Base-by-base conservation (phyloP, 64 coral and sea anemone species). In the Catalaphyllia jardinei region DNA sequence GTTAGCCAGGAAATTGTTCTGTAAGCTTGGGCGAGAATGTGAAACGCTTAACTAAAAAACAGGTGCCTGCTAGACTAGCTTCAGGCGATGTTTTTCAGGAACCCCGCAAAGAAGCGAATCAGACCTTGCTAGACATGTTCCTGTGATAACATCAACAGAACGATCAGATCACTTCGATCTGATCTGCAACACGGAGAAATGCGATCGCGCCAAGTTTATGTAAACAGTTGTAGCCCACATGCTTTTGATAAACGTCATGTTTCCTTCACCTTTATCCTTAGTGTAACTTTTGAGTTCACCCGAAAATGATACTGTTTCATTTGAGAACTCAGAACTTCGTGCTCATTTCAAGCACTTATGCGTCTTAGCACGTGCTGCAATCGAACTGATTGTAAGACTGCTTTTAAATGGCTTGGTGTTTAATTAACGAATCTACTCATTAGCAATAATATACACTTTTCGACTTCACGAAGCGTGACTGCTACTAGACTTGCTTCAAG, bases 141-240 rank as follows among this genome's bases (percentile, higher is more conserved):
- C 13, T 31, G 10, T 35, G 79, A 65, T 64, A 85, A 71, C 62
- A 50, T 81, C 57, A 10, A 63, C 18, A 17, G 38, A 19, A 64
- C 38, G 18, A 25, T 27, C 65, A 25, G 49, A 85, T 85, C 63
- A 24, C 62, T 69, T 85, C 71, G 62, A 85, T 71, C 62, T 71
- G 30, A 52, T 35, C 39, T 50, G 65, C 19, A 69, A 10, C 65
- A 25, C 65, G 10, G 9, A 9, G 65, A 69, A 69, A 69, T 11
- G 22, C 22, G 65, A 69, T 25, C 65, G 25, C 22, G 65, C 65
- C 25, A 11, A 69, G 10, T 69, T 69, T 27, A 25, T 69, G 29
- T 69, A 69, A 69, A 69, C 65, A 69, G 65, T 69, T 69, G 22
- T 25, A 69, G 65, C 65, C 65, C 65, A 25, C 22, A 27, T 69